phyloP scores from a whole-genome alignment of 2,113 vertebrate species.

The Sakesphorus luctuosus region DNA sequence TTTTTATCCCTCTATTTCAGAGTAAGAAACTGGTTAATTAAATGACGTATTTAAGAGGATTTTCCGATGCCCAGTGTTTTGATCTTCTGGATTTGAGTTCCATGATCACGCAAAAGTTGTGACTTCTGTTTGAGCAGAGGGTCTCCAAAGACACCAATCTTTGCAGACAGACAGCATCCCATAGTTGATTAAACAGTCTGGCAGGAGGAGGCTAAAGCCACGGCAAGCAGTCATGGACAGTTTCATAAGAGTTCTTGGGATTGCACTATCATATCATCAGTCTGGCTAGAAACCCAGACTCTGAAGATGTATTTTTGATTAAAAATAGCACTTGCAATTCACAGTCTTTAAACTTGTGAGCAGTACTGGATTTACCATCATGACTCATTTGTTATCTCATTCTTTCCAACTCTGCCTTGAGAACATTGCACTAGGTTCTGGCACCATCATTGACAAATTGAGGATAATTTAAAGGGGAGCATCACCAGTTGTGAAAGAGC shows the following conservation, averaged over 20 bases:
- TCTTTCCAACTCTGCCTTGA: slow-evolving; percentile 33
- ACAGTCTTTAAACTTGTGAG: slow-evolving; percentile 43
- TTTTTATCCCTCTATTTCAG: not conserved
- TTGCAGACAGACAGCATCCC: not conserved
- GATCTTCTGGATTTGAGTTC: not conserved
- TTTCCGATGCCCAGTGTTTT: not conserved
- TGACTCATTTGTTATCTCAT: slow-evolving; percentile 67
- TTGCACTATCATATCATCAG: slow-evolving; percentile 49
- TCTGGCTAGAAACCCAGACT: slow-evolving; percentile 33
- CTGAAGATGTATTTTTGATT: slow-evolving; percentile 57
- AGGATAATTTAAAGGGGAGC: slow-evolving; percentile 22
- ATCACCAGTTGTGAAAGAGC: slow-evolving; percentile 19
- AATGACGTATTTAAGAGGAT: not conserved
- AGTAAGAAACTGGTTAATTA: not conserved
- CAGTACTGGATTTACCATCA: slow-evolving; percentile 29
- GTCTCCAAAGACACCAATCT: slow-evolving; percentile 30
- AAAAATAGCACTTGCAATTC: slow-evolving; percentile 60
- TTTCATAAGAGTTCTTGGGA: slow-evolving; percentile 52
- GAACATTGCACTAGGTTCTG: slow-evolving; percentile 23
- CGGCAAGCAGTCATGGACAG: not conserved
- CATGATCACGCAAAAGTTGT: not conserved
- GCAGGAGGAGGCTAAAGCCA: slow-evolving; percentile 11
- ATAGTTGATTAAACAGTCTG: slow-evolving; percentile 7
- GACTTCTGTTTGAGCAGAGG: not conserved
- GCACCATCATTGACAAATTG: slow-evolving; percentile 24